Evolutionary conservation across 2,797 vertebrate genomes (phyloP).

Genomic region (Sebastes flavidus): DNA sequence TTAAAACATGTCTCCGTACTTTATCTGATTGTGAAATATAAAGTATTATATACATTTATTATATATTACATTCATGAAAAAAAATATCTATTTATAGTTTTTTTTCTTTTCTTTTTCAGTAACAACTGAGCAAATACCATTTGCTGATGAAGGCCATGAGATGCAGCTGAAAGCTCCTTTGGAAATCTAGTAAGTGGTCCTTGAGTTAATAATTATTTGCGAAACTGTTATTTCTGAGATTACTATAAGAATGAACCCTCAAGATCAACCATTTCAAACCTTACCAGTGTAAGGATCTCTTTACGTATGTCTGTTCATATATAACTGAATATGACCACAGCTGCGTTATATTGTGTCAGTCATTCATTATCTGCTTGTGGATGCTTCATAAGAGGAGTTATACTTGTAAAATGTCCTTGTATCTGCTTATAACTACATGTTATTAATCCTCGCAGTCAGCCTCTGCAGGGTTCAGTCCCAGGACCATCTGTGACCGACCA

Average conservation of each 20-base stretch:
- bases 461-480: not conserved
- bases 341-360: not conserved
- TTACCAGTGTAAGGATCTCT: not conserved
- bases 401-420: not conserved
- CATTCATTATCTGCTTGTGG: not conserved
- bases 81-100: too few species aligned
- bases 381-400: not conserved
- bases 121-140: not conserved
- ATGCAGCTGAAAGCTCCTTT: not conserved
- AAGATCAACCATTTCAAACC: accelerated
- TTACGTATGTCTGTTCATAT: accelerated
- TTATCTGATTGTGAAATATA: not conserved
- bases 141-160: not conserved
- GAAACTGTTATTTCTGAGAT: not conserved
- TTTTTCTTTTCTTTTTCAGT: too few species aligned
- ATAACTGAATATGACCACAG: not conserved
- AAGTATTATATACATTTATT: not conserved
- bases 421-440: not conserved
- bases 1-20: too few species aligned
- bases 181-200: not conserved
- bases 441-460: too few species aligned
- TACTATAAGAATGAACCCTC: not conserved
- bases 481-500: constrained; percentile 2
- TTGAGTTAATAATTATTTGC: not conserved
- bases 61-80: not conserved